Percentiles rank a stretch among this genome's conserved stretches.
These are phyloP conservation scores for Tetrax tetrax DNA, from an alignment of 2,113 vertebrate species.

Conservation along the genomic window DNA sequence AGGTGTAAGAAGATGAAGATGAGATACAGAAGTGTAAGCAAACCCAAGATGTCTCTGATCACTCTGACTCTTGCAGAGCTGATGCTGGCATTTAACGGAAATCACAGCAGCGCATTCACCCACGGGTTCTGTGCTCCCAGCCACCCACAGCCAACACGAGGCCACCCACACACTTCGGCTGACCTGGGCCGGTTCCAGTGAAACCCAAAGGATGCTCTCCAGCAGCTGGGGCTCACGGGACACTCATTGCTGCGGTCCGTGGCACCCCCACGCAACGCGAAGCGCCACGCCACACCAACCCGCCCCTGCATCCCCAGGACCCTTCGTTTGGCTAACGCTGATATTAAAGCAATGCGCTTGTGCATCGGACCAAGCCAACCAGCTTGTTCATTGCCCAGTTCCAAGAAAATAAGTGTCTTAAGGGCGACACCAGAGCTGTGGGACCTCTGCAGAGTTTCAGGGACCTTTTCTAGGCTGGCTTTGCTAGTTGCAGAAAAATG, in stretches of 20 bases:
- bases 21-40: not conserved
- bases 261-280: rapidly evolving
- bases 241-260: rapidly evolving
- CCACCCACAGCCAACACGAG: not conserved
- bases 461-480: not conserved
- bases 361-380: not conserved
- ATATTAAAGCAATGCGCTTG: not conserved
- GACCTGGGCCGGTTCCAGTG: rapidly evolving
- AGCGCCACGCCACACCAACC: not conserved
- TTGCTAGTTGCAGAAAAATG: not conserved
- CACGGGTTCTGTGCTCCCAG: not conserved
- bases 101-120: not conserved
- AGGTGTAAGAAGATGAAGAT: not conserved
- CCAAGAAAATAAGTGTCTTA: rapidly evolving
- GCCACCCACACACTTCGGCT: not conserved
- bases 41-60: conserved; percentile 22
- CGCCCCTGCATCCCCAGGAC: rapidly evolving
- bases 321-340: not conserved
- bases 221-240: not conserved
- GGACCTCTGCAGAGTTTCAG: not conserved
- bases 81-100: not conserved
- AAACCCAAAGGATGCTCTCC: not conserved
- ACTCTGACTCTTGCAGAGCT: conserved; percentile 32
- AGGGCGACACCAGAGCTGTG: rapidly evolving
- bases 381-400: not conserved